Percentiles rank a stretch among this genome's conserved stretches.
These are phyloP conservation scores for Neodiprion pinetum DNA, from an alignment of 1,140 invertebrate genomes.

Conservation along the genomic window DNA sequence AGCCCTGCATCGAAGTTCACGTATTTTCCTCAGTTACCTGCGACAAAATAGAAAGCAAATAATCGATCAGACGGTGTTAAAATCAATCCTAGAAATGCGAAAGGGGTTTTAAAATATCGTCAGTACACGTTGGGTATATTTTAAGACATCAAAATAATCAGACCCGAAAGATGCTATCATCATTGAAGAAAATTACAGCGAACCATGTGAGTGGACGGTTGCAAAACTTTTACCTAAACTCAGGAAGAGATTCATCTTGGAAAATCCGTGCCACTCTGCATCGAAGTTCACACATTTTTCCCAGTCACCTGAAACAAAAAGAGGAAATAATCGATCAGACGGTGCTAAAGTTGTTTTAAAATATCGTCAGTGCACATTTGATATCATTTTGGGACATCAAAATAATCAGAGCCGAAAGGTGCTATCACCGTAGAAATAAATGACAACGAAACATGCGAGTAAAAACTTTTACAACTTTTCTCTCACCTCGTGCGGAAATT, in stretches of 20 bases:
- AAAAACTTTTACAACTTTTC: background rate
- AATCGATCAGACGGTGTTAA: too few species aligned
- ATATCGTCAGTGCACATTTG: constrained; percentile 27
- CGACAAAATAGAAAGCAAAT: too few species aligned
- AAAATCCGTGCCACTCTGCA: background rate
- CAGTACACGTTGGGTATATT: constrained; percentile 33
- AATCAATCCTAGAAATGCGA: too few species aligned
- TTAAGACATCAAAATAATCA: constrained; percentile 42
- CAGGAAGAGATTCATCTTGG: constrained; percentile 7
- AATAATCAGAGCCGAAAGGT: constrained; percentile 49
- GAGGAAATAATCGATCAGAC: too few species aligned
- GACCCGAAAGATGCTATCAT: constrained; percentile 47
- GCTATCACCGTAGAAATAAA: constrained; percentile 30
- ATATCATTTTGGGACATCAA: constrained; percentile 37
- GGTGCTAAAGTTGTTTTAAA: background rate
- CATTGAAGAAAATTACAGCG: constrained; percentile 16
- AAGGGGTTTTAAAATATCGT: constrained; percentile 7
- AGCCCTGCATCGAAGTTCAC: background rate
- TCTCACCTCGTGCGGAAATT: background rate
- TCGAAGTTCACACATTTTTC: background rate
- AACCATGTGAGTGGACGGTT: background rate
- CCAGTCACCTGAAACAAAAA: too few species aligned
- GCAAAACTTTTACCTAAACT: background rate
- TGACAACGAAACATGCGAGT: background rate
- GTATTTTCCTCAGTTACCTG: too few species aligned